A percentile compares a stretch with the other conserved stretches of the same genome.
These are phyloP conservation scores for Lepus townsendii DNA, from an alignment of 2,797 vertebrate species.

Conservation along the genomic window DNA sequence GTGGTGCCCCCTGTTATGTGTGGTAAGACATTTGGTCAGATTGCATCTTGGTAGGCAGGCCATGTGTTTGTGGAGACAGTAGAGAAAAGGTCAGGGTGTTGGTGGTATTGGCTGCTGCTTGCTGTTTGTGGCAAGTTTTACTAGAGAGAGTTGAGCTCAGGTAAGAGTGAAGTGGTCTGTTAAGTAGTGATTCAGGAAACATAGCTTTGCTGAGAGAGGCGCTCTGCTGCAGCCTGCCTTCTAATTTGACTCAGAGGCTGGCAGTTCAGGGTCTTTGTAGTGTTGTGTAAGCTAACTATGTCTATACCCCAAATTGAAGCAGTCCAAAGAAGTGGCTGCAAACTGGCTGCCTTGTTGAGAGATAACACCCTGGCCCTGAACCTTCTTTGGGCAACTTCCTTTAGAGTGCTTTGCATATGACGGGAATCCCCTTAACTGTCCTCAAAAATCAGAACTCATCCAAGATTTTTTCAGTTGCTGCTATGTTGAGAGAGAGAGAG, in stretches of 20 bases:
- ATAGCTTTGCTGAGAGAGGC: not conserved
- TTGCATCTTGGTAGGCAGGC: not conserved
- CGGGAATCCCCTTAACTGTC: not conserved
- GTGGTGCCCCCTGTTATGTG: not conserved
- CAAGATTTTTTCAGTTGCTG: not conserved
- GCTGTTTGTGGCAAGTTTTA: constrained; percentile 4
- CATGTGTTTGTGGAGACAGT: not conserved
- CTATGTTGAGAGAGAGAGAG: not conserved
- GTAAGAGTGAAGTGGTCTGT: not conserved
- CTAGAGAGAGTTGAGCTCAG: not conserved
- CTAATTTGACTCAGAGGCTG: not conserved
- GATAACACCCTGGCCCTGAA: not conserved
- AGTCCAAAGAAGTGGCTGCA: not conserved
- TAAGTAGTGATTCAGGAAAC: not conserved
- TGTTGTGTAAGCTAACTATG: not conserved
- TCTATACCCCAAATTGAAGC: not conserved
- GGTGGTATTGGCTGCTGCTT: not conserved
- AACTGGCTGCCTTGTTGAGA: not conserved
- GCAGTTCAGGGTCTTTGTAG: not conserved
- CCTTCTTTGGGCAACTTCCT: not conserved
- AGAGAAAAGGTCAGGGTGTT: not conserved
- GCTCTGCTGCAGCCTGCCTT: not conserved
- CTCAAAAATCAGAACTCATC: not conserved
- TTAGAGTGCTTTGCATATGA: not conserved
- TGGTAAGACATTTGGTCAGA: not conserved